Evolutionary conservation across 2,888 invertebrate species (phyloP).

Genomic region (Malacosoma neustria): DNA sequence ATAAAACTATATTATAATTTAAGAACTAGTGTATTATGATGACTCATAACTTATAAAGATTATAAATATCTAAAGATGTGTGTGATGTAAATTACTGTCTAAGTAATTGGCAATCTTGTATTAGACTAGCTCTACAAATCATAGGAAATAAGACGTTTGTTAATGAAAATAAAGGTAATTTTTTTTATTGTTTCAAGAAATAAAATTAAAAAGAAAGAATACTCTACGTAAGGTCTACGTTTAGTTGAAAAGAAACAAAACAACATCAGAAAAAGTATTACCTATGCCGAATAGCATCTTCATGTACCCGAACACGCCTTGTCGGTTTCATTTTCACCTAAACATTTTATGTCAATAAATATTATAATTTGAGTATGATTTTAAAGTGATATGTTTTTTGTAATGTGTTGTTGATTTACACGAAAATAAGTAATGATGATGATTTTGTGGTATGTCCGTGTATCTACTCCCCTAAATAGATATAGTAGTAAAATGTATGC

Average conservation of each 20-base stretch:
- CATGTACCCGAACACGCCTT: constrained; percentile 72
- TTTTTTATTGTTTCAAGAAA: no score
- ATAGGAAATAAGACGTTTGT: not conserved
- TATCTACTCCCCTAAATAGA: not conserved
- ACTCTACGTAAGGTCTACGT: constrained; percentile 42
- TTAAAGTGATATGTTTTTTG: constrained; percentile 11
- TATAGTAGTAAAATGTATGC: not conserved
- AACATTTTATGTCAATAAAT: constrained; percentile 68
- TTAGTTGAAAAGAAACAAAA: constrained; percentile 38
- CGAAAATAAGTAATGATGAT: not conserved
- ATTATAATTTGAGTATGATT: constrained; percentile 16
- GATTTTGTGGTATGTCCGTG: not conserved
- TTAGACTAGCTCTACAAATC: not conserved
- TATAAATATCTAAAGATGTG: not conserved
- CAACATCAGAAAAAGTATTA: constrained; percentile 38
- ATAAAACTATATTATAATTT: no score
- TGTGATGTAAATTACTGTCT: not conserved
- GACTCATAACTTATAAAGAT: no score
- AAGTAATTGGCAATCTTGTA: not conserved
- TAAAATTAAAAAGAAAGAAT: not conserved
- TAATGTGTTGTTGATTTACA: not conserved
- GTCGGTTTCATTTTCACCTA: constrained; percentile 72
- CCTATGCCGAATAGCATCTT: constrained; percentile 73
- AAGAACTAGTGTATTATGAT: no score
- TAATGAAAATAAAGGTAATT: not conserved